Conservation (phyloP, 2,797 vertebrate species). For the Danio choprae region DNA sequence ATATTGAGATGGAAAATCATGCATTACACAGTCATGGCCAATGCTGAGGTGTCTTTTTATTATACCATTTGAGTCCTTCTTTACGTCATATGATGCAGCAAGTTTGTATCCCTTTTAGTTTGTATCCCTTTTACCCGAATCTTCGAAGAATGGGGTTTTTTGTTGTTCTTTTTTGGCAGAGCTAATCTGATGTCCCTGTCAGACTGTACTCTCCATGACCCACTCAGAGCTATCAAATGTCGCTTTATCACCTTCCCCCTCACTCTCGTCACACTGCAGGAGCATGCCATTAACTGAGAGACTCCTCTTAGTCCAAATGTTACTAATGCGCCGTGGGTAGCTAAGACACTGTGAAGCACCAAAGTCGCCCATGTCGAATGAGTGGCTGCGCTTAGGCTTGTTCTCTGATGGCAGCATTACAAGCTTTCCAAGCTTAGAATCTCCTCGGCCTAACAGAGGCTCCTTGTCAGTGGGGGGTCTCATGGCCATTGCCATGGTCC, state of each 20-base stretch:
- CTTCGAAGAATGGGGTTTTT: constrained; percentile 5
- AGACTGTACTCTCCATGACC: constrained; percentile 92
- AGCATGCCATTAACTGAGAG: constrained; percentile 93
- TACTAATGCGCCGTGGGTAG: constrained; percentile 87
- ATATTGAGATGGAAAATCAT: constrained; percentile 77
- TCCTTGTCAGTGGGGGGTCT: constrained; percentile 86
- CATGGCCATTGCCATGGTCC: constrained; percentile 59
- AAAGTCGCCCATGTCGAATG: constrained; percentile 93
- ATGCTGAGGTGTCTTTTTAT: constrained; percentile 47
- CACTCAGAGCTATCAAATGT: constrained; percentile 89
- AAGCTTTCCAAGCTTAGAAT: constrained; percentile 85
- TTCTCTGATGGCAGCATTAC: constrained; percentile 88
- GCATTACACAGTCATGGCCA: constrained; percentile 68
- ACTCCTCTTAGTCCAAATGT: constrained; percentile 95
- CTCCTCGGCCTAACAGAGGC: constrained; percentile 87
- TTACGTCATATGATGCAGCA: constrained; percentile 47
- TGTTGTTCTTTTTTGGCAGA: constrained; percentile 36
- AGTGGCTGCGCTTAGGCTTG: constrained; percentile 91
- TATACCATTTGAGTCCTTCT: constrained; percentile 60
- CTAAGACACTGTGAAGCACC: constrained; percentile 71
- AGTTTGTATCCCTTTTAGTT: constrained; percentile 55
- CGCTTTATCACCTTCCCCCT: constrained; percentile 82
- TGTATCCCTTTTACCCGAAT: constrained; percentile 54
- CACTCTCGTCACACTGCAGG: constrained; percentile 88
- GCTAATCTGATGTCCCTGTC: constrained; percentile 34